Conservation (phyloP, 2,888 invertebrate genomes). For the Xanthia icteritia region DNA sequence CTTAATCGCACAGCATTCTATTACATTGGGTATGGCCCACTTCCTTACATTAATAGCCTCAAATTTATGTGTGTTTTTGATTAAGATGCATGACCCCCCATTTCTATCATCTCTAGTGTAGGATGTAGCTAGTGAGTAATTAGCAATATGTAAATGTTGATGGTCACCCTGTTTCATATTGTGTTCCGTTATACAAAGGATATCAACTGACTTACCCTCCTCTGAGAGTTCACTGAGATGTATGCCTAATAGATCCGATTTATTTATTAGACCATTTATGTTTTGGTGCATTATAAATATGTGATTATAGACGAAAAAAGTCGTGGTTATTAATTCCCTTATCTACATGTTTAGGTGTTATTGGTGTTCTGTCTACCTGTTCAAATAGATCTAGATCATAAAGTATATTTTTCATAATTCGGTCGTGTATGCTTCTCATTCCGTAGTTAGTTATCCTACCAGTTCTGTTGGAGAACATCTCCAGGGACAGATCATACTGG, state of each 20-base stretch:
- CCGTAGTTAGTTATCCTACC: constrained; percentile 4
- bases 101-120: too few relatives aligned
- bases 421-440: not conserved
- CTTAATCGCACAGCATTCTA: too few relatives aligned
- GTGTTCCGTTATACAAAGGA: not conserved
- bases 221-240: not conserved
- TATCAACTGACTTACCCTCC: not conserved
- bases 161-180: not conserved
- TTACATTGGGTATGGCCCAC: too few relatives aligned
- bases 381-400: not conserved
- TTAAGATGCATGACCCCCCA: too few relatives aligned
- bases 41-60: too few relatives aligned
- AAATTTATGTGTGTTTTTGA: too few relatives aligned
- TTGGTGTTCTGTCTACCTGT: not conserved
- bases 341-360: not conserved
- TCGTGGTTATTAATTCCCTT: not conserved
- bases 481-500: not conserved
- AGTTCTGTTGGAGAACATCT: constrained; percentile 14
- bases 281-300: too few relatives aligned
- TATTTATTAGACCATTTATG: too few relatives aligned
- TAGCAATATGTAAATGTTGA: too few relatives aligned
- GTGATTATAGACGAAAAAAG: not conserved
- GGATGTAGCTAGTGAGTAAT: too few relatives aligned
- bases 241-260: too few relatives aligned
- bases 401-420: not conserved